A percentile compares a stretch with the other conserved stretches of the same genome.
phyloP scores from a whole-genome alignment of 2,888 invertebrate genomes.

The Trissolcus brochymenae region DNA sequence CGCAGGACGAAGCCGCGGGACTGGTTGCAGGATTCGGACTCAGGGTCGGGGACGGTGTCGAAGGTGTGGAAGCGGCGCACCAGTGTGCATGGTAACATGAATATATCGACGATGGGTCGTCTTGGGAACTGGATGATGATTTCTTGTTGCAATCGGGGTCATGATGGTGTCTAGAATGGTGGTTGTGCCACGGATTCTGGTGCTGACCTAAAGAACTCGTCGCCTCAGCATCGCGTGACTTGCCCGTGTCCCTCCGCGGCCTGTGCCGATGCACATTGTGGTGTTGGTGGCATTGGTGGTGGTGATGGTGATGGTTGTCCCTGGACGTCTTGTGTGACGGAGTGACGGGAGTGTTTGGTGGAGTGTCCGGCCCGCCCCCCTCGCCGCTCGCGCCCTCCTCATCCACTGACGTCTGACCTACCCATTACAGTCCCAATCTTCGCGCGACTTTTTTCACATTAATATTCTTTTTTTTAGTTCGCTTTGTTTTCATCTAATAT shows the following conservation, averaged over 20 bases:
- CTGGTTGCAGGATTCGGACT: constrained; percentile 68
- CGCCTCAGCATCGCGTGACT: constrained; percentile 62
- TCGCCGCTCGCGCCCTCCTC: constrained; percentile 72
- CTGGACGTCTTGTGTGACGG: constrained; percentile 72
- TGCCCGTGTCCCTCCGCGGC: constrained; percentile 72
- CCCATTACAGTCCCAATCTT: constrained; percentile 75
- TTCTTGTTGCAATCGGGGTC: constrained; percentile 71
- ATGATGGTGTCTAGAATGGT: constrained; percentile 69
- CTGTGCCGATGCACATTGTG: constrained; percentile 51
- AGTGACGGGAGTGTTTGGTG: constrained; percentile 75
- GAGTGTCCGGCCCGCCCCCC: constrained; percentile 72
- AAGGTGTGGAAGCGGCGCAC: constrained; percentile 72
- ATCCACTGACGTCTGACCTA: constrained; percentile 76
- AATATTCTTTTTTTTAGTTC: constrained; percentile 29
- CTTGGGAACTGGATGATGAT: constrained; percentile 68
- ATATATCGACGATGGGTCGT: constrained; percentile 70
- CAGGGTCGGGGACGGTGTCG: constrained; percentile 65
- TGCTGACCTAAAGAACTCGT: constrained; percentile 72
- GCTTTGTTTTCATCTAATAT: constrained; percentile 15
- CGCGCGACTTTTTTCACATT: constrained; percentile 61
- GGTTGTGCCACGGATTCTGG: constrained; percentile 68
- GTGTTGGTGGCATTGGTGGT: constrained; percentile 54
- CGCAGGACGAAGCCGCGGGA: constrained; percentile 67
- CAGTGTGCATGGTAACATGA: constrained; percentile 75
- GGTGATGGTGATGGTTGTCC: constrained; percentile 52